Conservation (phyloP, 2,113 vertebrate genomes). For the Brachionichthys hirsutus region DNA sequence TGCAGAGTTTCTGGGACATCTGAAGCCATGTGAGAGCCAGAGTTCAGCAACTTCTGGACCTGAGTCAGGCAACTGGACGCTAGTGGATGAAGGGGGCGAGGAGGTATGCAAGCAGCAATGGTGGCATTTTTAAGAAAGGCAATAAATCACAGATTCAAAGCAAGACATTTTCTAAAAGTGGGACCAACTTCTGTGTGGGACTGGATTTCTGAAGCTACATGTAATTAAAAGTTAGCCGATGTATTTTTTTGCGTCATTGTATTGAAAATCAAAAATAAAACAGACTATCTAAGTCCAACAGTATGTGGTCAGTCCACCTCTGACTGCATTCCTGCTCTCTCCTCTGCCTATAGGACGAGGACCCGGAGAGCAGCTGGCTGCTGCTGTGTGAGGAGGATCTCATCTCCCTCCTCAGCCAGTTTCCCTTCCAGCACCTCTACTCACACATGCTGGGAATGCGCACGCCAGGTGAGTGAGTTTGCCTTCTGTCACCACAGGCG, state of each 20-base stretch:
- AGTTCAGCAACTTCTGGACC: constrained; percentile 76
- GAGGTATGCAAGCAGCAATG: constrained; percentile 78
- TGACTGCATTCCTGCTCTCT: background rate
- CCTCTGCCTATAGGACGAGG: constrained; percentile 85
- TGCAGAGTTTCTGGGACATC: constrained; percentile 88
- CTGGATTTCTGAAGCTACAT: background rate
- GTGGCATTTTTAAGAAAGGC: background rate
- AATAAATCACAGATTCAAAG: background rate
- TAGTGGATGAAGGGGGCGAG: constrained; percentile 97
- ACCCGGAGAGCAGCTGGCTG: constrained; percentile 93
- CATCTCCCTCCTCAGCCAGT: constrained; percentile 88
- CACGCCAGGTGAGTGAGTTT: constrained; percentile 78
- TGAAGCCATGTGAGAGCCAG: constrained; percentile 88
- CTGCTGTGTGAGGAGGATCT: constrained; percentile 94
- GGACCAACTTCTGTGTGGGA: background rate
- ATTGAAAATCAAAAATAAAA: too few species aligned
- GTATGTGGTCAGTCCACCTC: background rate
- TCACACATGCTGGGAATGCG: constrained; percentile 91
- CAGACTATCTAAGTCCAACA: background rate
- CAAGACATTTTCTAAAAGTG: background rate
- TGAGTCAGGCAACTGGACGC: constrained; percentile 90
- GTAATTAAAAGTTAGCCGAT: background rate
- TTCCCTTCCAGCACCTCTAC: constrained; percentile 94
- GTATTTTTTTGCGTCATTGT: background rate
- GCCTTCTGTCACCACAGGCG: constrained; percentile 27